Base-by-base conservation (phyloP, 2,888 invertebrate genomes). In the Tuta absoluta region DNA sequence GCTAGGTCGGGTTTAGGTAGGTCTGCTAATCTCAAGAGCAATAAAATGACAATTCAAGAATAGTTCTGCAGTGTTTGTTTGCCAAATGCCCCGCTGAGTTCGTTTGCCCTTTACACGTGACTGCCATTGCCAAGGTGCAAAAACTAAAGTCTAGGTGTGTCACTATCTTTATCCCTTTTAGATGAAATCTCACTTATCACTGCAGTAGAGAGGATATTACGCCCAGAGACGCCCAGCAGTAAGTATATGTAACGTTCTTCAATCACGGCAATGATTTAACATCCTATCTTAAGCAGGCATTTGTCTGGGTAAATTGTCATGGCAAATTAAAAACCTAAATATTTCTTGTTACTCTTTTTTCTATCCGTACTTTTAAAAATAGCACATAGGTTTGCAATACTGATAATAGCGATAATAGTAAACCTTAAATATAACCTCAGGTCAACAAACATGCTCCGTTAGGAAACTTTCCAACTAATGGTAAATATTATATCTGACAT, bases 381-480 rank as follows among this genome's bases (percentile, higher is more conserved):
- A 72, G 71, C 69, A 61, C 65, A 69, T 58, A 70, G 71, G 71
- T 68, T 33, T 33, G 68, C 69, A 68, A 51, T 62, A 51, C 58
- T 61, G 59, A 19, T 66, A 69, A 71, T 73, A 72, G 73, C 75
- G 74, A 76, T 71, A 74, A 68, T 68, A 70, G 45, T 45, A 71
- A 69, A 67, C 66, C 66, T 75, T 70, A 71, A 71, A 72, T 71
- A 73, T 72, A 72, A 71, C 71, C 69, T 71, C 45, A 64, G 63
- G 67, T 72, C 74, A 72, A 76, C 72, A 72, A 56, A 67, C 67
- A 75, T 75, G 70, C 75, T 78, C 72, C 72, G 75, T 78, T 75
- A 72, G 70, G 81, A 76, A 77, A 83, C 80, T 79, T 84, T 84
- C 84, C 83, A 71, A 70, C 63, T 56, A 56, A 17, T 17, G 8